A percentile compares a stretch with the other conserved stretches of the same genome.
Conservation (phyloP, 2,888 invertebrate species). For the Lissonota sp. region DNA sequence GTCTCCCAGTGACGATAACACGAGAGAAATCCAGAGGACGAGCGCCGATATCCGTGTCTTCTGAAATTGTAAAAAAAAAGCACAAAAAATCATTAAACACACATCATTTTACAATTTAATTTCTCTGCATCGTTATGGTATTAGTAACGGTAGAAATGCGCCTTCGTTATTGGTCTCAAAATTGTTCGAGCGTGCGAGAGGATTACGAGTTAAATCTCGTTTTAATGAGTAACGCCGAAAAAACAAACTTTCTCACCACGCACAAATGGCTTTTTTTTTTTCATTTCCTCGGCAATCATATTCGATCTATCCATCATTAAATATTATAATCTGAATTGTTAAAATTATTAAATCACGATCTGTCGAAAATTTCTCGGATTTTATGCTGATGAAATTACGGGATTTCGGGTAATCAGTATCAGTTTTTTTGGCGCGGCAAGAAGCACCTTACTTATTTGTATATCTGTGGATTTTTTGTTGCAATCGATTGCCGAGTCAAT, state of each 20-base stretch:
- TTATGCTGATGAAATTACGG: too few relatives aligned
- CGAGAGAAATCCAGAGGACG: slow-evolving; percentile 76
- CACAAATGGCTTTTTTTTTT: neutral
- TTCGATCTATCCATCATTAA: too few relatives aligned
- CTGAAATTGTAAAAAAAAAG: slow-evolving; percentile 73
- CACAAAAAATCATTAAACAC: slow-evolving; percentile 14
- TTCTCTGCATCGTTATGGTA: neutral
- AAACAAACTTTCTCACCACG: slow-evolving; percentile 44
- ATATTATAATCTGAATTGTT: too few relatives aligned
- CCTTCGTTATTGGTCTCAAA: neutral
- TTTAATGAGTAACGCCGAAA: neutral
- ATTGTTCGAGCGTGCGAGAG: slow-evolving; percentile 23
- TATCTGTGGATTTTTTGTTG: too few relatives aligned
- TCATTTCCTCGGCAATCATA: too few relatives aligned
- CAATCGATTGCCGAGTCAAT: too few relatives aligned
- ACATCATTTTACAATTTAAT: slow-evolving; percentile 9
- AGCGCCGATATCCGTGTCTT: slow-evolving; percentile 75
- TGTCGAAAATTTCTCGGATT: too few relatives aligned
- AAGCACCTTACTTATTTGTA: too few relatives aligned
- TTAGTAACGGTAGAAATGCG: slow-evolving; percentile 28
- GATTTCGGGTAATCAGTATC: too few relatives aligned
- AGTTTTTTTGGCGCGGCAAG: too few relatives aligned
- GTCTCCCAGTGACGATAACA: slow-evolving; percentile 74
- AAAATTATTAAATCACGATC: too few relatives aligned
- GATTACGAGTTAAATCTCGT: slow-evolving; percentile 32